Evolutionary conservation across 2,797 vertebrate species (phyloP).

Genomic region (Eupleurogrammus muticus): DNA sequence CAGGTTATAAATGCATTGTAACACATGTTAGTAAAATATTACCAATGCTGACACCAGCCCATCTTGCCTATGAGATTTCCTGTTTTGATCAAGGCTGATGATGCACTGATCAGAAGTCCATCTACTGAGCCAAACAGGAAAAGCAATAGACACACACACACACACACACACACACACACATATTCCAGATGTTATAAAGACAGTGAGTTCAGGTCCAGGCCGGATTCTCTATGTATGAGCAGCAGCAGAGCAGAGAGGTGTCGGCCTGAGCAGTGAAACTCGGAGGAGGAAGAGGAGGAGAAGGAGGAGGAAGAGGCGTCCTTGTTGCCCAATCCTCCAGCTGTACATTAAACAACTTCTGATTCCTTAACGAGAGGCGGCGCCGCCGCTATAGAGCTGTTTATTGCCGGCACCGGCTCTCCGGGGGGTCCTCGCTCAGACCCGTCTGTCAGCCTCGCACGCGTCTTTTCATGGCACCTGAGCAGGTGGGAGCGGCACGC

Average conservation of each 20-base stretch:
- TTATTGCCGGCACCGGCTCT: background rate
- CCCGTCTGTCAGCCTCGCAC: slow-evolving; percentile 10
- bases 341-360: slow-evolving; percentile 5
- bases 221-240: background rate
- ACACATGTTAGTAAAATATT: too few relatives aligned
- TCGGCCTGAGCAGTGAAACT: background rate
- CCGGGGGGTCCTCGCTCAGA: slow-evolving; percentile 9
- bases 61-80: too few relatives aligned
- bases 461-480: slow-evolving; percentile 24
- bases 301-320: background rate
- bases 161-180: too few relatives aligned
- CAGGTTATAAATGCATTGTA: too few relatives aligned
- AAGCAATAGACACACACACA: too few relatives aligned
- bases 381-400: background rate
- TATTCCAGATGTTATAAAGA: background rate
- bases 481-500: slow-evolving; percentile 34
- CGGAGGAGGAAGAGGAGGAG: background rate
- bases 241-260: background rate
- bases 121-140: too few relatives aligned
- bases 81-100: too few relatives aligned
- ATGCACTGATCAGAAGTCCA: too few relatives aligned
- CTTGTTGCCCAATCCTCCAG: slow-evolving; percentile 11
- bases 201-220: background rate
- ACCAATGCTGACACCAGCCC: too few relatives aligned
- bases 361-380: slow-evolving; percentile 17